Base-by-base conservation (phyloP, 2,888 invertebrate genomes). In the Scaptomyza cyrtandrae region DNA sequence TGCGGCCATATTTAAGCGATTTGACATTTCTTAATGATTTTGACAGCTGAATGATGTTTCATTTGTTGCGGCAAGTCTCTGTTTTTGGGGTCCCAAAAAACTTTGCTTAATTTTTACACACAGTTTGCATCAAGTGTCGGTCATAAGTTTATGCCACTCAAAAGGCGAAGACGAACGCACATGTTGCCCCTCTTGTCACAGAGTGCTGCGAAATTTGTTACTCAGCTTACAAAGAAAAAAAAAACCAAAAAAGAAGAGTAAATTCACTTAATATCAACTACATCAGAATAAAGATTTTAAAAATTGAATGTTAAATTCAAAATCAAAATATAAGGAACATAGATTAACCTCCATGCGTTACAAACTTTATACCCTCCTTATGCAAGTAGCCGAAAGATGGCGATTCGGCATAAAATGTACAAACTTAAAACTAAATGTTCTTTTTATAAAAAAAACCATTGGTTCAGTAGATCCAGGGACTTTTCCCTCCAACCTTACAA, bases 41-140 rank as follows among this genome's bases (percentile, higher is more conserved):
- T 90, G 90, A 90, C 90, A 90, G 90, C 85, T 89, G 82, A 89
- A 85, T 87, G 90, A 89, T 89, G 85, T 83, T 86, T 83, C 84
- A 86, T 72, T 85, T 64, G 69, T 46, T 46, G 62, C 60, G 35
- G 44, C 55, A 54, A 56, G 1, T 41, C 10, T 41, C 3, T 16
- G 48, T 53, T 35, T 53, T 53, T 41, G 60, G 71, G 64, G 46
- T 33, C 29, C 31, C 55, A 10, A 29, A 46, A 35, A 55, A 69
- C 29, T 78, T 59, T 53, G 56, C 54, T 75, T 82, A 80, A 72
- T 74, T 82, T 55, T 77, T 73, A 80, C 84, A 80, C 80, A 75
- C 72, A 80, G 67, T 62, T 77, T 61, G 80, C 63, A 56, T 74
- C 79, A 71, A 85, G 85, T 78, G 85, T 57, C 76, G 75, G 83